These are phyloP conservation scores for Ailurus styani DNA, from an alignment of 2,113 vertebrate genomes.

Conservation along the genomic window DNA sequence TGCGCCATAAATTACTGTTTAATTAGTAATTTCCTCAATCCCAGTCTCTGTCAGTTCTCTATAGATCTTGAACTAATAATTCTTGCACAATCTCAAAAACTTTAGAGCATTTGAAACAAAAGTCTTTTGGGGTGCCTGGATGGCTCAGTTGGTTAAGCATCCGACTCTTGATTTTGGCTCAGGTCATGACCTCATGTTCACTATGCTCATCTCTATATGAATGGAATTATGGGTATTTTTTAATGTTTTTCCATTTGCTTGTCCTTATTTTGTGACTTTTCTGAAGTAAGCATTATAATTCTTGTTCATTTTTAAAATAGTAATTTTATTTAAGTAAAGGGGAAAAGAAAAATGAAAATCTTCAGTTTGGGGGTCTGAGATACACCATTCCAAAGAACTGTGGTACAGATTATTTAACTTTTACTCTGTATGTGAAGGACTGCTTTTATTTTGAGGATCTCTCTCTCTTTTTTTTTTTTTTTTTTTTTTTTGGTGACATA, in stretches of 20 bases:
- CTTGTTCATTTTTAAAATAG: neutral
- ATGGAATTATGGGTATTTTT: neutral
- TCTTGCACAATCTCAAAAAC: neutral
- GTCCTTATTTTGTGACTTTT: constrained; percentile 28
- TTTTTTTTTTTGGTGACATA: no score
- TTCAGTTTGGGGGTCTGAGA: no score
- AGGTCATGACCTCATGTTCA: neutral
- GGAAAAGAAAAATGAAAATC: neutral
- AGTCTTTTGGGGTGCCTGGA: neutral
- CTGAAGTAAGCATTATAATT: neutral
- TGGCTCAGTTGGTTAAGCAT: neutral
- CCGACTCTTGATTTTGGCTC: neutral
- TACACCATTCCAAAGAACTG: neutral
- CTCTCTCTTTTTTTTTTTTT: no score
- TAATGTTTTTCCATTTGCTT: neutral
- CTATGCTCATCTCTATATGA: neutral
- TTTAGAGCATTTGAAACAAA: neutral
- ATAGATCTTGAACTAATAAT: neutral
- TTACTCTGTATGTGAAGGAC: neutral
- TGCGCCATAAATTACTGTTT: neutral
- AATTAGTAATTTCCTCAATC: neutral
- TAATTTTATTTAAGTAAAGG: constrained; percentile 14
- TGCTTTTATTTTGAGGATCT: neutral
- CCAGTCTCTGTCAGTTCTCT: neutral
- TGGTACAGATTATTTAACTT: neutral